Conservation (phyloP, 2,113 vertebrate genomes). For the Myrmophylax atrothorax region DNA sequence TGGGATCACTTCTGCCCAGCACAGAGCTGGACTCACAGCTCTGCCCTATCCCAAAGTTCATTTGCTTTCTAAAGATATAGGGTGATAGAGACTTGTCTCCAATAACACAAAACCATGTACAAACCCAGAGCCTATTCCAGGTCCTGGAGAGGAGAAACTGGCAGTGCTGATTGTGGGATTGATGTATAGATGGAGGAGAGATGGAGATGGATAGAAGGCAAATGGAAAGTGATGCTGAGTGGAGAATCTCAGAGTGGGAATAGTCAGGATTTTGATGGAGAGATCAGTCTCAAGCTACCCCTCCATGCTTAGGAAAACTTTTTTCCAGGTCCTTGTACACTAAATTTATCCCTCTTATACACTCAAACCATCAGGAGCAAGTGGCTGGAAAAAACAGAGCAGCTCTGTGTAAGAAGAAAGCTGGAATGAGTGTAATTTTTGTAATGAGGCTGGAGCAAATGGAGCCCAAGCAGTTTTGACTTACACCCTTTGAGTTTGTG, state of each 20-base stretch:
- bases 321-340: not conserved
- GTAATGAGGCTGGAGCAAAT: not conserved
- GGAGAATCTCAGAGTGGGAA: not conserved
- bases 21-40: not conserved
- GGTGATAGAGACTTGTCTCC: not conserved
- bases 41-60: not conserved
- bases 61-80: not conserved
- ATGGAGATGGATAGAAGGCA: not conserved
- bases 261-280: not conserved
- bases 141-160: not conserved
- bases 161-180: not conserved
- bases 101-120: not conserved
- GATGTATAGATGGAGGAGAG: not conserved
- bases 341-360: not conserved
- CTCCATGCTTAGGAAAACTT: not conserved
- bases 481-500: not conserved
- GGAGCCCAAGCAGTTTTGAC: not conserved
- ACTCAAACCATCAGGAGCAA: not conserved
- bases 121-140: not conserved
- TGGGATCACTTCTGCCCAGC: not conserved
- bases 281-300: not conserved
- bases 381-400: not conserved
- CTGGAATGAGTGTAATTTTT: not conserved
- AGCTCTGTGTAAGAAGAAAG: not conserved
- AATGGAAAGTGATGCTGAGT: not conserved